phyloP scores from a whole-genome alignment of 2,113 vertebrate species.

The Morone chrysops region DNA sequence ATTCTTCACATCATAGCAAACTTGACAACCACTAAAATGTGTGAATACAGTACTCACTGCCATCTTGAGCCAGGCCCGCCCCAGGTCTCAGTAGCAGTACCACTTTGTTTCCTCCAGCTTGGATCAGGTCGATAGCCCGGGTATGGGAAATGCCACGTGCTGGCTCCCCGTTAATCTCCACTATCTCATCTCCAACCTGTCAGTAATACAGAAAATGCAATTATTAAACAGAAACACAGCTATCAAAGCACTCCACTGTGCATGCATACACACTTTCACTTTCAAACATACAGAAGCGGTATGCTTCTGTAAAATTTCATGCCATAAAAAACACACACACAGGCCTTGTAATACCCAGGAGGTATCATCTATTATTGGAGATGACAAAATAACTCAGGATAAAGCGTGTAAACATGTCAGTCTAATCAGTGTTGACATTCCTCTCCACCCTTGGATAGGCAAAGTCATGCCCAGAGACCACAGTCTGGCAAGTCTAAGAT shows the following conservation, averaged over 20 bases:
- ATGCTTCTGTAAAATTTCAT: not conserved
- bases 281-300: not conserved
- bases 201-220: slow-evolving; percentile 21
- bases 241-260: not conserved
- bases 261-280: slow-evolving; percentile 1
- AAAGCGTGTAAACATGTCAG: slow-evolving; percentile 64
- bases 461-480: slow-evolving; percentile 62
- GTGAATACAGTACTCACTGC: slow-evolving; percentile 83
- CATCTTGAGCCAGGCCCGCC: slow-evolving; percentile 93
- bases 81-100: slow-evolving; percentile 93
- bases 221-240: slow-evolving; percentile 20
- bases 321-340: not conserved
- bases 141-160: slow-evolving; percentile 98
- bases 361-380: slow-evolving; percentile 59
- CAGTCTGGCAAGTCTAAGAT: slow-evolving; percentile 43
- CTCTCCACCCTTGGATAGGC: slow-evolving; percentile 83
- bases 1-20: not conserved
- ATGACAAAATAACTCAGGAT: slow-evolving; percentile 61
- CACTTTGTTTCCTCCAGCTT: slow-evolving; percentile 95
- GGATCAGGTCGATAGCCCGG: slow-evolving; percentile 98
- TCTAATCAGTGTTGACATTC: slow-evolving; percentile 79
- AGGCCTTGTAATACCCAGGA: slow-evolving; percentile 22
- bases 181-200: slow-evolving; percentile 98
- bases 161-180: slow-evolving; percentile 97
- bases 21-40: not conserved